Evolutionary conservation across 1,140 invertebrate genomes (phyloP).

Genomic region (Glossosoma conforme): DNA sequence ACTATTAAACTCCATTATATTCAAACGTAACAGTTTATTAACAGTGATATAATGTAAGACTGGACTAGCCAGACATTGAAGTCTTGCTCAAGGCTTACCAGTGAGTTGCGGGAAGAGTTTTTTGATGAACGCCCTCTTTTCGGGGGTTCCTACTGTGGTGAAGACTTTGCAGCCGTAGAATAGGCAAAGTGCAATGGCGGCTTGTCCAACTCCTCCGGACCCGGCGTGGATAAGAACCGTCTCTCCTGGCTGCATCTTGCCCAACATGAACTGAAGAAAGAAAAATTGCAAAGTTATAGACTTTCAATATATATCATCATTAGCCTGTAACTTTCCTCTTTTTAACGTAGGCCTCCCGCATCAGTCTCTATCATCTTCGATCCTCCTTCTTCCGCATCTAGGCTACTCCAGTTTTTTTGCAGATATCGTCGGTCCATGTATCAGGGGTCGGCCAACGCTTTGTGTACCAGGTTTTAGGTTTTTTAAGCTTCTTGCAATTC

Average conservation of each 20-base stretch:
- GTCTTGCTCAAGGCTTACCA: constrained; percentile 38
- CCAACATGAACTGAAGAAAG: constrained; percentile 46
- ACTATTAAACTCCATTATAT: too few relatives aligned
- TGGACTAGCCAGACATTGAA: too few relatives aligned
- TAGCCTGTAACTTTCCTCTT: background rate
- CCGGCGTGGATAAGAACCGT: constrained; percentile 83
- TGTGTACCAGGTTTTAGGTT: too few relatives aligned
- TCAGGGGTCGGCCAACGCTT: too few relatives aligned
- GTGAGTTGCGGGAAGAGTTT: constrained; percentile 62
- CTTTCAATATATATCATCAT: background rate
- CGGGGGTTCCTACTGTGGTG: constrained; percentile 67
- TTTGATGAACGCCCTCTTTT: constrained; percentile 75
- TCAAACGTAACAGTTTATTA: too few relatives aligned
- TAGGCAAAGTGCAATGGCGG: constrained; percentile 75
- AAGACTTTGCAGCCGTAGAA: constrained; percentile 65
- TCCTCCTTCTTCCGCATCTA: too few relatives aligned
- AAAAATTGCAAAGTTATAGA: background rate
- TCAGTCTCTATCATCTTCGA: too few relatives aligned
- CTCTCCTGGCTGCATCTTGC: constrained; percentile 62
- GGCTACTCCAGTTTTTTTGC: too few relatives aligned
- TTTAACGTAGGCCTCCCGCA: too few relatives aligned
- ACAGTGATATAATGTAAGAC: too few relatives aligned
- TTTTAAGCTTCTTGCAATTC: too few relatives aligned
- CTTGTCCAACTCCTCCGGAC: constrained; percentile 82
- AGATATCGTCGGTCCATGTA: too few relatives aligned